phyloP scores from a whole-genome alignment of 2,888 invertebrate species.

The Acanthopleura granulata region DNA sequence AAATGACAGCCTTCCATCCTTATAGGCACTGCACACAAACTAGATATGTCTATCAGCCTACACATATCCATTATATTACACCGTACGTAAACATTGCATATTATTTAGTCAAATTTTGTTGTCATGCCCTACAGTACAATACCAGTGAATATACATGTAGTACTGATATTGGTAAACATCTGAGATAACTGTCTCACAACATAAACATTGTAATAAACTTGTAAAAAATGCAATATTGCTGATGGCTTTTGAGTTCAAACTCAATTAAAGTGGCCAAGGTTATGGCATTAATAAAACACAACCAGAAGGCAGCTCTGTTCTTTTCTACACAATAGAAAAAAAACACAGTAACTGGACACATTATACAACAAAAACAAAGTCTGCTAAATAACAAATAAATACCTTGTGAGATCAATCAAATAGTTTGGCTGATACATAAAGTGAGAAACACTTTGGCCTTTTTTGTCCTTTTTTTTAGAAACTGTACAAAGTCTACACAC shows the following conservation, averaged over 20 bases:
- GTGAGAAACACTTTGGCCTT: slow-evolving; percentile 14
- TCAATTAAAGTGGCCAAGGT: background rate
- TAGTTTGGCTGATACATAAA: slow-evolving; percentile 6
- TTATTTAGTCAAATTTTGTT: too few relatives aligned
- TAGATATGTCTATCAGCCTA: too few relatives aligned
- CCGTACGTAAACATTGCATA: too few relatives aligned
- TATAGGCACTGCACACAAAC: too few relatives aligned
- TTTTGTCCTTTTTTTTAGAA: background rate
- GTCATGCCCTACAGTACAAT: too few relatives aligned
- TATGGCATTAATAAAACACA: background rate
- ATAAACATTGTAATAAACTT: background rate
- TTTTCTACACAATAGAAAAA: background rate
- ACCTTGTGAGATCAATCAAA: slow-evolving; percentile 17
- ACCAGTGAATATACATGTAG: too few relatives aligned
- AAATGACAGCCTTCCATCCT: too few relatives aligned
- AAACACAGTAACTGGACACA: slow-evolving; percentile 4
- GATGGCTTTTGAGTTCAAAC: too few relatives aligned
- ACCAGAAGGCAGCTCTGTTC: slow-evolving; percentile 5
- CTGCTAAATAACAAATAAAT: slow-evolving; percentile 15
- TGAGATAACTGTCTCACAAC: too few relatives aligned
- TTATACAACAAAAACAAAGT: slow-evolving; percentile 6
- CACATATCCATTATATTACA: too few relatives aligned
- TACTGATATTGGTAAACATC: too few relatives aligned
- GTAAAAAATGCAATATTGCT: background rate
- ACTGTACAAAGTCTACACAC: background rate